phyloP scores from a whole-genome alignment of 2,113 vertebrate species.

The Oxygymnocypris stewartii region DNA sequence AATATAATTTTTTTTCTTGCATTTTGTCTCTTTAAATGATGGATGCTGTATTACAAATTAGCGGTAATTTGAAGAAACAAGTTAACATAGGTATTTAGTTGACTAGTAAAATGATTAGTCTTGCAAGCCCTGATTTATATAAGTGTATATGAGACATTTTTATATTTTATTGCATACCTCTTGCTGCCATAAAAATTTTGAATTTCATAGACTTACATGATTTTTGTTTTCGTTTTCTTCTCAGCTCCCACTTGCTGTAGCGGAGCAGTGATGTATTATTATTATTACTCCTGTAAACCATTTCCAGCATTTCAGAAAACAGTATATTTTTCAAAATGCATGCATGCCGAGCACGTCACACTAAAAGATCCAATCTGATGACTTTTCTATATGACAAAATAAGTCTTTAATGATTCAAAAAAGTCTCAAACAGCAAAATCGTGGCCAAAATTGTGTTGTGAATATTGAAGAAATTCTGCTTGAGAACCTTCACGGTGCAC shows the following conservation, averaged over 20 bases:
- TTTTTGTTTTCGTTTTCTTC: too few species aligned
- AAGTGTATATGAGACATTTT: not conserved
- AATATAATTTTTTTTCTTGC: not conserved
- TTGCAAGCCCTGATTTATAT: not conserved
- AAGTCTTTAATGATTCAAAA: not conserved
- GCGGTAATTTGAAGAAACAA: not conserved
- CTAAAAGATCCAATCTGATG: not conserved
- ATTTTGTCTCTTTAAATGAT: not conserved
- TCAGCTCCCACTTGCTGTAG: too few species aligned
- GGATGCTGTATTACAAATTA: not conserved
- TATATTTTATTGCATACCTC: not conserved
- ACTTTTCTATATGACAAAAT: not conserved
- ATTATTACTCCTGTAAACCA: not conserved
- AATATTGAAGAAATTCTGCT: not conserved
- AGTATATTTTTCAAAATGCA: not conserved
- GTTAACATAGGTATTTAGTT: not conserved
- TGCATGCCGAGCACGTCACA: not conserved
- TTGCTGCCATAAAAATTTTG: not conserved
- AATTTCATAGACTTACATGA: too few species aligned
- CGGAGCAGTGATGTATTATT: not conserved
- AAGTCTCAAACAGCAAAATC: not conserved
- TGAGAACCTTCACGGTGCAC: not conserved
- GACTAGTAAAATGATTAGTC: not conserved
- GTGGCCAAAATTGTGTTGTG: not conserved
- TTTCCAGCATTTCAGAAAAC: not conserved